Conservation (phyloP, 2,888 invertebrate genomes). For the Tenthredo distinguenda region DNA sequence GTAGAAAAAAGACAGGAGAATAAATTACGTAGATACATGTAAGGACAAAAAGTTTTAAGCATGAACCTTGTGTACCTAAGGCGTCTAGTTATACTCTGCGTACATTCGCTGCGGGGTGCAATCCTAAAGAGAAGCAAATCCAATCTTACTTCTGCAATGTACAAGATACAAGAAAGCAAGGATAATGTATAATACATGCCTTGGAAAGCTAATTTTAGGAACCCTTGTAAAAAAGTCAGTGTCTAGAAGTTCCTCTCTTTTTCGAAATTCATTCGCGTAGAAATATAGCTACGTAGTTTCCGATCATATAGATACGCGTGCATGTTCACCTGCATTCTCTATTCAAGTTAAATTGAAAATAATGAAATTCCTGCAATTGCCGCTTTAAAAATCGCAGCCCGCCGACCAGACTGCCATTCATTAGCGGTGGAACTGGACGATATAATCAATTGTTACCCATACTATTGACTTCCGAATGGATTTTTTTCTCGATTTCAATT, state of each 20-base stretch:
- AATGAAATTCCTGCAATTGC: conserved; percentile 56
- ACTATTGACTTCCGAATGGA: conserved; percentile 7
- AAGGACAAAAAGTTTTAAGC: neutral
- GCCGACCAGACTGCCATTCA: neutral
- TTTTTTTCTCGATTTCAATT: neutral
- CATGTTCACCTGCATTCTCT: neutral
- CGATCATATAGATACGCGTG: neutral
- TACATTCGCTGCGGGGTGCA: neutral
- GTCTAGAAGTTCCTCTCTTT: neutral
- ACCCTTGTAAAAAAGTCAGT: neutral
- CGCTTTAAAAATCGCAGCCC: neutral
- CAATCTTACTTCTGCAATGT: neutral
- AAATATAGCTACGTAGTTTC: neutral
- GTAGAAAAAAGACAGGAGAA: neutral
- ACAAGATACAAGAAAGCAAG: neutral
- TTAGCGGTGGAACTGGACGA: conserved; percentile 4
- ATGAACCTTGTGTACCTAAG: neutral
- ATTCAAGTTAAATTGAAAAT: conserved; percentile 56
- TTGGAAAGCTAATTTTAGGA: neutral
- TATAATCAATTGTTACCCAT: neutral
- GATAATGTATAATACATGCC: neutral
- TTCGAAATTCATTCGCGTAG: neutral
- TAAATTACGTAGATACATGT: neutral
- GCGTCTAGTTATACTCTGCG: neutral
- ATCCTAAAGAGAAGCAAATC: neutral